Base-by-base conservation (phyloP, 2,113 vertebrate species). In the Alosa alosa region DNA sequence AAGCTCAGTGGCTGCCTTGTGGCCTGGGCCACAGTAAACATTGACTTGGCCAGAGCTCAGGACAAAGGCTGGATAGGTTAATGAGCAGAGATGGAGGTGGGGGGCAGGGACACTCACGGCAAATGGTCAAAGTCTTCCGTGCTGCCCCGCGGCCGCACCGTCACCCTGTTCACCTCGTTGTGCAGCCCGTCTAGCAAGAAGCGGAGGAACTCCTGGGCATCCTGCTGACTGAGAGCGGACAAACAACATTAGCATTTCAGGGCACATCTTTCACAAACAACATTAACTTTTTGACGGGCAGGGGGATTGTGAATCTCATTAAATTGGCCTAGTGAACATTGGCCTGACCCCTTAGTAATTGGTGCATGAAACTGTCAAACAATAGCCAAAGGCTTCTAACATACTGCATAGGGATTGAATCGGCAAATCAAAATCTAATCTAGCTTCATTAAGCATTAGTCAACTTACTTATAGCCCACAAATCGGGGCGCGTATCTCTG, bases 401-500 rank as follows among this genome's bases (percentile, higher is more conserved):
- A 44, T 49, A 13, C 9, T 49, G 9, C 47, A 49, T 49, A 49
- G 47, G 9, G 47, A 49, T 11, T 49, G 8, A 49, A 49, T 49
- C 47, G 9, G 47, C 9, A 11, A 13, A 6, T 49, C 47, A 49
- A 49, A 49, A 49, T 13, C 47, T 49, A 13, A 49, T 13, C 2
- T 49, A 49, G 47, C 8, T 13, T 31, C n/a, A 31, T 41, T 0
- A 39, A 78, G 31, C 36, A 78, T 36, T 13, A 31, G 25, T 68
- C 6, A 17, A 64, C 97, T 95, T 94, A 99, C 98, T 98, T 99
- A 94, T 99, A 99, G 90, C 98, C 98, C 0, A 99, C 96, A 1
- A 99, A 99, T 94, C 98, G 96, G 0, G 98, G 98, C 0, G 98
- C 98, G 0, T 97, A 99, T 97, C 97, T 96, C 96, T 99, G 98